Evolutionary conservation across 2,797 vertebrate species (phyloP).

Genomic region (Leptoclinus maculatus): DNA sequence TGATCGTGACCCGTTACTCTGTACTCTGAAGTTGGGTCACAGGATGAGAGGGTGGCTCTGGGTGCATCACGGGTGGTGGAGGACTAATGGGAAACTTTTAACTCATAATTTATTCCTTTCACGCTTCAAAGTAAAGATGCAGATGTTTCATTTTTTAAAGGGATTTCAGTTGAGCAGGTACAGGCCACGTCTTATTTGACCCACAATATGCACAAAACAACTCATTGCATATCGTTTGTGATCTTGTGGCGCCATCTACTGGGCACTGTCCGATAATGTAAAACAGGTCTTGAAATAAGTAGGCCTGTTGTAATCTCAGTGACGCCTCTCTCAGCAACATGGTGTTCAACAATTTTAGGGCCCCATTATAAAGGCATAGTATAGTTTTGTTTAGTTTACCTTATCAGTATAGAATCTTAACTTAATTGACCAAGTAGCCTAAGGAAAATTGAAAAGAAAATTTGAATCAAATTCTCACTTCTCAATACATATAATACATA

Average conservation of each 20-base stretch:
- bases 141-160: not conserved
- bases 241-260: constrained; percentile 65
- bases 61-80: not conserved
- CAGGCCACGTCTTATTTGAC: constrained; percentile 1
- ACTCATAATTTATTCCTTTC: not conserved
- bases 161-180: constrained; percentile 2
- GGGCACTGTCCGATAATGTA: not conserved
- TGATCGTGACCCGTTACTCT: constrained; percentile 63
- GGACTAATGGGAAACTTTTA: not conserved
- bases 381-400: not conserved
- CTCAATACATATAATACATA: not conserved
- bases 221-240: constrained; percentile 14
- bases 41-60: not conserved
- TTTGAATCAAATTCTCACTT: not conserved
- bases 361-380: not conserved
- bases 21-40: not conserved
- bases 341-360: not conserved
- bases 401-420: not conserved
- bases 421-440: not conserved
- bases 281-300: not conserved
- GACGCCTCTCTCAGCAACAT: not conserved
- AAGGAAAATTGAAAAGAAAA: not conserved
- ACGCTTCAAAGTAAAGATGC: not conserved
- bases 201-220: not conserved
- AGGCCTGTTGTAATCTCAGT: not conserved